phyloP scores from a whole-genome alignment of 2,888 invertebrate species.

The Epiperipatus broadwayi region DNA sequence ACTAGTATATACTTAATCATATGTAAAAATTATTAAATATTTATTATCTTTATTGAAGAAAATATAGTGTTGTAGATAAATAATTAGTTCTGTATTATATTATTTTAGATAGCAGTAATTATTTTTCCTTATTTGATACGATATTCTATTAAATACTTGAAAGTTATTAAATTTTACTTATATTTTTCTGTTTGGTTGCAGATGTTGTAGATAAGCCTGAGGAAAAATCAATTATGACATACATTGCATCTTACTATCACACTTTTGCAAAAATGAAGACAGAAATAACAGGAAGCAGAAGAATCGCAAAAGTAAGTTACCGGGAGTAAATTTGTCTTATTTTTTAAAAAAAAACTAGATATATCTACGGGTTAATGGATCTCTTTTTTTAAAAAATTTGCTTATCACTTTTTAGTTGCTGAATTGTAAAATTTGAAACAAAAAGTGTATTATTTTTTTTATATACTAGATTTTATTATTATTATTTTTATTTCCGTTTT shows the following conservation, averaged over 20 bases:
- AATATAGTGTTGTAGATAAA: neutral
- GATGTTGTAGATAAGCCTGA: conserved; percentile 84
- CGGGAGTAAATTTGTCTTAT: conserved; percentile 6
- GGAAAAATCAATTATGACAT: conserved; percentile 96
- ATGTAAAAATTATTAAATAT: no score
- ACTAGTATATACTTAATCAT: no score
- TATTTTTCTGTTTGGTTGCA: conserved; percentile 24
- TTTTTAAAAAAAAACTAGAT: conserved; percentile 10
- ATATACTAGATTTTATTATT: no score
- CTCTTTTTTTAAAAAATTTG: neutral
- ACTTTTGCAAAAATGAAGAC: conserved; percentile 98
- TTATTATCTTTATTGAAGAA: no score
- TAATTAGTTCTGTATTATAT: conserved; percentile 1
- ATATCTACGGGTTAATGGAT: neutral
- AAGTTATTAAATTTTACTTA: conserved; percentile 1
- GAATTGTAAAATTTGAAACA: neutral
- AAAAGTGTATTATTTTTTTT: conserved; percentile 5
- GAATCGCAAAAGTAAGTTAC: conserved; percentile 75
- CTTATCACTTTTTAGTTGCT: conserved; percentile 13
- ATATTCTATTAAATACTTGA: neutral
- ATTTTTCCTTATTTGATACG: conserved; percentile 1
- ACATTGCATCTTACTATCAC: conserved; percentile 96
- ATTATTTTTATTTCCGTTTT: no score
- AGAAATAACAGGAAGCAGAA: conserved; percentile 86
- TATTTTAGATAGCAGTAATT: neutral